Evolutionary conservation across 2,113 vertebrate species (phyloP), one percentile per base, ranked within the genome.

Genomic region (Eretmochelys imbricata): DNA sequence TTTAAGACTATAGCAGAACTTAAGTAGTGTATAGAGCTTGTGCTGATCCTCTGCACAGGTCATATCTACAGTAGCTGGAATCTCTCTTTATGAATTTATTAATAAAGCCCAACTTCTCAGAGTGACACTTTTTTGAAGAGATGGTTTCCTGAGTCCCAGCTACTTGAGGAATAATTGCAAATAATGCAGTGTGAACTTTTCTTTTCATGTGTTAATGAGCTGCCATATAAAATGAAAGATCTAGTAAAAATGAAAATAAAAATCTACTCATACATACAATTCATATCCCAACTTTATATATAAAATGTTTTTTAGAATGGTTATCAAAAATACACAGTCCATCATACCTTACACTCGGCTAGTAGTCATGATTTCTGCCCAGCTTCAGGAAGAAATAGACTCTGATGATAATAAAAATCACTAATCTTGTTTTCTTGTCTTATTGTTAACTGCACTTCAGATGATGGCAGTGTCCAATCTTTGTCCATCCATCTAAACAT

Each of bases 21-120:
- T 6, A 75, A 82, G 0, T 1, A 0, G 16, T 35, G 29, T 1
- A 4, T 13, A n/a, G 38, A 5, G 12, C 25, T 91, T 85, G 54
- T 86, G 79, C 8, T 24, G 25, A 24, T 42, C 9, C 62, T 89
- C 19, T 89, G 9, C 19, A 3, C 2, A 1, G 0, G 53, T 42
- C 42, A 3, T 78, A 76, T 7, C 13, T 80, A 2, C 1, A 2
- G 2, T 48, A 2, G 16, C 46, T 57, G 85, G 1, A 0, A 5
- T 49, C 12, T 82, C 17, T 72, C 17, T 38, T 72, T 35, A 35
- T 42, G 54, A 85, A 81, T 2, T 53, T 12, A n/a, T 2, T 86
- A 80, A 91, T 1, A 8, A 62, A 78, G 11, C 46, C 22, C 12
- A 14, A 11, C 1, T 80, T 72, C 93, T 55, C 24, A 49, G 80